Evolutionary conservation across 2,888 invertebrate species (phyloP).

Genomic region (Pachliopta kotzebuea): DNA sequence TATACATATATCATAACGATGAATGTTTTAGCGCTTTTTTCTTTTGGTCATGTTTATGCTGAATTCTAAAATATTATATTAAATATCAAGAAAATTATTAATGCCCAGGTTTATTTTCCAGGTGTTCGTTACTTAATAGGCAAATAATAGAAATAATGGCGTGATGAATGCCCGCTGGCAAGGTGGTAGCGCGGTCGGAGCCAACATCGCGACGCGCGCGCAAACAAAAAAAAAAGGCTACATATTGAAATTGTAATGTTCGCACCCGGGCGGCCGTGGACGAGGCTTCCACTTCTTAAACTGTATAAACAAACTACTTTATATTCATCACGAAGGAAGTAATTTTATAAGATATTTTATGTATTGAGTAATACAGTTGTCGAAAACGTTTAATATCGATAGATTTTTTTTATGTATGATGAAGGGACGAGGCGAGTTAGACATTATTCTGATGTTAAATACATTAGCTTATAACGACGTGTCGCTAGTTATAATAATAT

Average conservation of each 20-base stretch:
- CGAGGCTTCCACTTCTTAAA: neutral
- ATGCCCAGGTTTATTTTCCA: slow-evolving; percentile 2
- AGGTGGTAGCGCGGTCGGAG: slow-evolving; percentile 38
- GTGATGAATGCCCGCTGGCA: slow-evolving; percentile 3
- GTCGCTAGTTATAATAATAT: too few relatives aligned
- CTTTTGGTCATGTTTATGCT: too few relatives aligned
- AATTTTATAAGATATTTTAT: neutral
- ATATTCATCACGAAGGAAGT: neutral
- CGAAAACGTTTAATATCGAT: neutral
- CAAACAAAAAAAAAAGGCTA: slow-evolving; percentile 48
- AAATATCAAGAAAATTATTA: neutral
- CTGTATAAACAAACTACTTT: slow-evolving; percentile 11
- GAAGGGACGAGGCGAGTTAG: too few relatives aligned
- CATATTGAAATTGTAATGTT: slow-evolving; percentile 58
- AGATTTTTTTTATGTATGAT: neutral
- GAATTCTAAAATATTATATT: neutral
- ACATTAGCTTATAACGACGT: too few relatives aligned
- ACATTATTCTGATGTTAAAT: too few relatives aligned
- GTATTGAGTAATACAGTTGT: neutral
- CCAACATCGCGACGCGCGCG: slow-evolving; percentile 26
- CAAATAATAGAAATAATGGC: slow-evolving; percentile 15
- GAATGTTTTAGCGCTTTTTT: too few relatives aligned
- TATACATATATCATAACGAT: too few relatives aligned
- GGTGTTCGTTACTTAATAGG: slow-evolving; percentile 3
- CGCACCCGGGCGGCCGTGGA: slow-evolving; percentile 24